Evolutionary conservation across 2,797 vertebrate species (phyloP).

Genomic region (Lepilemur septentrionalis): DNA sequence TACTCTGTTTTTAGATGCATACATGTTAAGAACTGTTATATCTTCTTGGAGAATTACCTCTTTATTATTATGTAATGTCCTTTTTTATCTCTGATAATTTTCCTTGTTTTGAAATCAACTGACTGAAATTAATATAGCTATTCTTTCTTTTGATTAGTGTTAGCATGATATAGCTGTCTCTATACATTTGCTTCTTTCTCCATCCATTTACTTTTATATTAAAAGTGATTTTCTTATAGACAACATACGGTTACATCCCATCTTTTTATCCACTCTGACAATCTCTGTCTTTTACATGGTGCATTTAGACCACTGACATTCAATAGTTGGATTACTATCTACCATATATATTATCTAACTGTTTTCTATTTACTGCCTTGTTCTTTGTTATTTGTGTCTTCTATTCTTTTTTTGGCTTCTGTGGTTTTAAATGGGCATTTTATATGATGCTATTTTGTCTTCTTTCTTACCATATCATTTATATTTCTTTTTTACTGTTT

Average conservation of each 20-base stretch:
- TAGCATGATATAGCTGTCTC: neutral
- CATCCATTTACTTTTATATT: neutral
- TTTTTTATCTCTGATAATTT: neutral
- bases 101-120: neutral
- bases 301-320: neutral
- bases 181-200: neutral
- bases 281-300: neutral
- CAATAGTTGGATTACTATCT: neutral
- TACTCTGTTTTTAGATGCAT: neutral
- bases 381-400: neutral
- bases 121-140: neutral
- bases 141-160: neutral
- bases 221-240: neutral
- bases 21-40: neutral
- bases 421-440: neutral
- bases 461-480: neutral
- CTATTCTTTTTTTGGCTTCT: neutral
- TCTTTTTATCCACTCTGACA: neutral
- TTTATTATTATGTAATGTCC: neutral
- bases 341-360: neutral
- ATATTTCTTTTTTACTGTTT: neutral
- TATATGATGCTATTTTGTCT: neutral
- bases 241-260: neutral
- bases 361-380: neutral
- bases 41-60: neutral